Conservation (phyloP, 2,888 invertebrate genomes). For the Choreutis nemorana region DNA sequence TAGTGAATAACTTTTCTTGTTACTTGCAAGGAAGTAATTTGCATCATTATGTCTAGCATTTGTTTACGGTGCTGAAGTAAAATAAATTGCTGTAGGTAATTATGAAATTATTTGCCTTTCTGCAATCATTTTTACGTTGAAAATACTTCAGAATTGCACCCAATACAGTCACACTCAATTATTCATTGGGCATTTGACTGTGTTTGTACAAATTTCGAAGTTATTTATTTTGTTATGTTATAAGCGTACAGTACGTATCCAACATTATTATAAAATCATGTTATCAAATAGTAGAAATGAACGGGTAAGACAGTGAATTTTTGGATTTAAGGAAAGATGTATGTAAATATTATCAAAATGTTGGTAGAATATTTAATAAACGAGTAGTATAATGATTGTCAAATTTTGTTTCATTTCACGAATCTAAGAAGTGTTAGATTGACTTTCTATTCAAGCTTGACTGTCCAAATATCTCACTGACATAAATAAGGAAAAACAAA, state of each 20-base stretch:
- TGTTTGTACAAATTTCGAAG: conserved; percentile 29
- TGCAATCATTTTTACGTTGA: conserved; percentile 56
- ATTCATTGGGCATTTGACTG: conserved; percentile 19
- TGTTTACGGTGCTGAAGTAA: too few species aligned
- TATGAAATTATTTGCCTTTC: conserved; percentile 47
- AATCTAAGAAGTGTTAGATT: neutral
- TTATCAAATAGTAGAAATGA: conserved; percentile 9
- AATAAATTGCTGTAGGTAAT: too few species aligned
- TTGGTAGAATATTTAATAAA: conserved; percentile 50
- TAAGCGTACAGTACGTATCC: conserved; percentile 30
- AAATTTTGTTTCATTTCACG: conserved; percentile 33
- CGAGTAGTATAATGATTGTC: conserved; percentile 57
- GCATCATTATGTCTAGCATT: too few species aligned
- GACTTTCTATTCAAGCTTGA: too few species aligned
- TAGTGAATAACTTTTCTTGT: too few species aligned
- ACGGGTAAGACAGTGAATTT: too few species aligned
- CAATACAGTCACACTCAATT: conserved; percentile 23
- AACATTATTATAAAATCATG: conserved; percentile 14
- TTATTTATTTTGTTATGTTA: conserved; percentile 52
- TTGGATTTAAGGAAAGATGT: conserved; percentile 31
- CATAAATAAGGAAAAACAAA: too few species aligned
- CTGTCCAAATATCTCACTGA: too few species aligned
- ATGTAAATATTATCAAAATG: conserved; percentile 51
- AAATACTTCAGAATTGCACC: conserved; percentile 45
- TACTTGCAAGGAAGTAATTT: too few species aligned